These are phyloP conservation scores for Egretta garzetta DNA, from an alignment of 2,113 vertebrate genomes.

Conservation along the genomic window DNA sequence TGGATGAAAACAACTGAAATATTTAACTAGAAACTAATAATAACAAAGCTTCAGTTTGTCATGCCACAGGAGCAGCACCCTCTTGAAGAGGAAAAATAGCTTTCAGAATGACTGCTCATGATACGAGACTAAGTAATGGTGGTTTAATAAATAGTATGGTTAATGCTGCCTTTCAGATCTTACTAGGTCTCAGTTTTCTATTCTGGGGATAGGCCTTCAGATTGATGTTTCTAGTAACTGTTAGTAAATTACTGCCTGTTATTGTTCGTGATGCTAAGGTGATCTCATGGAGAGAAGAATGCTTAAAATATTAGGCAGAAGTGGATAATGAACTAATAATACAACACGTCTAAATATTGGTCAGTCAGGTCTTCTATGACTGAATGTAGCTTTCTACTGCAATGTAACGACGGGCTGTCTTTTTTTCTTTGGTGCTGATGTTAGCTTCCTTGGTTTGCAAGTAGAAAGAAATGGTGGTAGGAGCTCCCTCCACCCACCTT, in stretches of 20 bases:
- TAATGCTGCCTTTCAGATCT: not conserved
- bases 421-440: not conserved
- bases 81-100: not conserved
- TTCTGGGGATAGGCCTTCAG: not conserved
- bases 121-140: not conserved
- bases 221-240: not conserved
- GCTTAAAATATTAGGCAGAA: not conserved
- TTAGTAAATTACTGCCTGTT: not conserved
- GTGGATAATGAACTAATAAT: not conserved
- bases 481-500: not conserved
- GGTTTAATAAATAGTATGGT: not conserved
- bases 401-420: not conserved
- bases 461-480: not conserved
- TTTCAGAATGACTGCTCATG: not conserved
- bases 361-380: not conserved
- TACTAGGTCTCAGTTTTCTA: not conserved
- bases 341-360: not conserved
- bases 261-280: not conserved
- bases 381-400: not conserved
- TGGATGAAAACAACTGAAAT: not conserved
- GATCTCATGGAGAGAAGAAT: not conserved
- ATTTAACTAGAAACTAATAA: not conserved
- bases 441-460: not conserved
- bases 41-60: conserved; percentile 1
- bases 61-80: not conserved